Conservation (phyloP, 2,797 vertebrate species). For the Trachops cirrhosus region DNA sequence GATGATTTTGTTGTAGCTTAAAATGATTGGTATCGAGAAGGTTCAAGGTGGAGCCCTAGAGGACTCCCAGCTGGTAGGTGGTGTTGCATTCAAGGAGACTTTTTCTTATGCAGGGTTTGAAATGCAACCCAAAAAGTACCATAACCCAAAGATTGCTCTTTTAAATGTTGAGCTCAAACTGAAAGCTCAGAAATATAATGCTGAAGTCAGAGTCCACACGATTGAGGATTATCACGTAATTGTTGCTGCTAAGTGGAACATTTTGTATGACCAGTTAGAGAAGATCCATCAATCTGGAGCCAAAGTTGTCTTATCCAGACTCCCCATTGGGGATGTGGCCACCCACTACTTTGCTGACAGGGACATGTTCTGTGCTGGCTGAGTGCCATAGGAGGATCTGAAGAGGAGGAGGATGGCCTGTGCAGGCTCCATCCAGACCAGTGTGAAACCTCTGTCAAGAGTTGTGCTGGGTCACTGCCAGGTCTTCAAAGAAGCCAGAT, state of each 20-base stretch:
- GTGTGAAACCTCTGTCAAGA: conserved; percentile 86
- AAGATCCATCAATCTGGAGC: conserved; percentile 94
- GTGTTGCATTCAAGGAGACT: conserved; percentile 98
- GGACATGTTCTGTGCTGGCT: conserved; percentile 97
- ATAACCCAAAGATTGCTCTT: conserved; percentile 91
- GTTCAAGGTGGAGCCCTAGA: conserved; percentile 96
- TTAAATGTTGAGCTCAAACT: conserved; percentile 97
- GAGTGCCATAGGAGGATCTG: conserved; percentile 96
- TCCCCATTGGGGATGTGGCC: conserved; percentile 96
- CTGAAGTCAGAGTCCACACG: conserved; percentile 92
- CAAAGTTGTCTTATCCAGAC: conserved; percentile 94
- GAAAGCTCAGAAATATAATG: conserved; percentile 98
- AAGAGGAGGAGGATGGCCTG: conserved; percentile 99
- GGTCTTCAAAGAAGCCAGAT: conserved; percentile 94
- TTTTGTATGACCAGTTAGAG: conserved; percentile 97
- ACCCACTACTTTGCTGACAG: conserved; percentile 97
- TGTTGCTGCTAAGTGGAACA: conserved; percentile 97
- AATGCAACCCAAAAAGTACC: conserved; percentile 97
- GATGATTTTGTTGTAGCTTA: conserved; percentile 94
- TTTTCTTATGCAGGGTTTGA: conserved; percentile 98
- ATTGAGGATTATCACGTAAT: conserved; percentile 98
- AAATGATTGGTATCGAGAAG: conserved; percentile 99
- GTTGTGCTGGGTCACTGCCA: conserved; percentile 94
- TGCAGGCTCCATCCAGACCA: conserved; percentile 97
- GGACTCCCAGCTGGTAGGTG: conserved; percentile 94